These are phyloP conservation scores for Poecilia velifera DNA, from an alignment of 2,797 vertebrate genomes.

Conservation along the genomic window DNA sequence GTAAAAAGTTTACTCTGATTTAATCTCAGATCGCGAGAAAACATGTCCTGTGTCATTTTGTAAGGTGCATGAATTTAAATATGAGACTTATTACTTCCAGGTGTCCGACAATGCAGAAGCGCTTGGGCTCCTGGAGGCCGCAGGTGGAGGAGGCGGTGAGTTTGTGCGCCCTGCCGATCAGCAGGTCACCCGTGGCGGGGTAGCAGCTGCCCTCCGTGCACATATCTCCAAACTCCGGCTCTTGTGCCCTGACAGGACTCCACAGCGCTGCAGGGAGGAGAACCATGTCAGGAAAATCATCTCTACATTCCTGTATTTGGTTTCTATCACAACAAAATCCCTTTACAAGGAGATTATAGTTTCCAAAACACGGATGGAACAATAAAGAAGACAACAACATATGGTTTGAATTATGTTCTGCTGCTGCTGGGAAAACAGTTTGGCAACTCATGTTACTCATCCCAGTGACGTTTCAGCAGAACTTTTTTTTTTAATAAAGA, in stretches of 20 bases:
- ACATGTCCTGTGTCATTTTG: not conserved
- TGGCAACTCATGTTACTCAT: not conserved
- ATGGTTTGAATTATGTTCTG: slow-evolving; percentile 55
- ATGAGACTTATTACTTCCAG: slow-evolving; percentile 82
- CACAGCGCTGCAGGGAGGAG: slow-evolving; percentile 71
- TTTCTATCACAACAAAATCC: not conserved
- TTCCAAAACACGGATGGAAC: not conserved
- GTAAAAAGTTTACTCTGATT: not conserved
- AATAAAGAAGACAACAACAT: slow-evolving; percentile 15
- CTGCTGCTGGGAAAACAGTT: slow-evolving; percentile 5
- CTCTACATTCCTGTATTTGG: not conserved
- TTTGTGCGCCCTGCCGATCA: slow-evolving; percentile 89
- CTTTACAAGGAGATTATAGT: not conserved
- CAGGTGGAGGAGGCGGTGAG: slow-evolving; percentile 91
- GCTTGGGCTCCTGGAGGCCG: slow-evolving; percentile 83
- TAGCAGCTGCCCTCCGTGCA: slow-evolving; percentile 97
- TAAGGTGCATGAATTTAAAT: not conserved
- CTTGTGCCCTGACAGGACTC: slow-evolving; percentile 65
- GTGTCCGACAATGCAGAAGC: slow-evolving; percentile 93
- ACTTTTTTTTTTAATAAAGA: not conserved
- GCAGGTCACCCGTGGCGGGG: slow-evolving; percentile 94
- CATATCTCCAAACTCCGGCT: slow-evolving; percentile 86
- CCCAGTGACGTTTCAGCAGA: not conserved
- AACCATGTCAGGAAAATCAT: not conserved
- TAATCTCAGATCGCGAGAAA: not conserved